Evolutionary conservation across 2,113 vertebrate species (phyloP).

Genomic region (Oxyruncus cristatus): DNA sequence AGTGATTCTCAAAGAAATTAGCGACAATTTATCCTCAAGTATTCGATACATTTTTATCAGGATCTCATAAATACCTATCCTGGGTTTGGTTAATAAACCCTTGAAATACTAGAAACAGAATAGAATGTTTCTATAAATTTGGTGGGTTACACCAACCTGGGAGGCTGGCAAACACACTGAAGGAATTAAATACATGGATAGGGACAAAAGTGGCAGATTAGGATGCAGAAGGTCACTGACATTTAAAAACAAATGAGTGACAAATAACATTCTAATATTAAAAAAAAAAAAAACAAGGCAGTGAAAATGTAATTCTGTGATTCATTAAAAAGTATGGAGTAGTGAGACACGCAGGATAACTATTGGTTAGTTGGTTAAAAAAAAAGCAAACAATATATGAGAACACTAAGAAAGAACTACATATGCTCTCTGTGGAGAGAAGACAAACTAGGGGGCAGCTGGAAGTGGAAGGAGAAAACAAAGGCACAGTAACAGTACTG

Average conservation of each 20-base stretch:
- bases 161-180: not conserved
- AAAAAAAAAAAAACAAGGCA: no score
- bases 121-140: not conserved
- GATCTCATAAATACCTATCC: not conserved
- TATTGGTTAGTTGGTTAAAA: not conserved
- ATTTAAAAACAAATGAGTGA: not conserved
- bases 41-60: not conserved
- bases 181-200: not conserved
- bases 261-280: not conserved
- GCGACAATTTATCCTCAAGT: not conserved
- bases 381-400: not conserved
- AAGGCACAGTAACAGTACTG: not conserved
- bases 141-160: not conserved
- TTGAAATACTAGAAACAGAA: not conserved
- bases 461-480: not conserved
- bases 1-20: not conserved
- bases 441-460: not conserved
- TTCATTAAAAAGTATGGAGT: not conserved
- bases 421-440: not conserved
- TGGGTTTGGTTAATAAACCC: not conserved
- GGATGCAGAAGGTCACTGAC: not conserved
- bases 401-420: not conserved
- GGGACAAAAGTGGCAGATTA: not conserved
- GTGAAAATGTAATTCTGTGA: not conserved
- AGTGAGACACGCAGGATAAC: not conserved